Percentiles rank a stretch among this genome's conserved stretches.
These are phyloP conservation scores for Coracias cyanogaster DNA, from an alignment of 2,797 vertebrate genomes.

Conservation along the genomic window DNA sequence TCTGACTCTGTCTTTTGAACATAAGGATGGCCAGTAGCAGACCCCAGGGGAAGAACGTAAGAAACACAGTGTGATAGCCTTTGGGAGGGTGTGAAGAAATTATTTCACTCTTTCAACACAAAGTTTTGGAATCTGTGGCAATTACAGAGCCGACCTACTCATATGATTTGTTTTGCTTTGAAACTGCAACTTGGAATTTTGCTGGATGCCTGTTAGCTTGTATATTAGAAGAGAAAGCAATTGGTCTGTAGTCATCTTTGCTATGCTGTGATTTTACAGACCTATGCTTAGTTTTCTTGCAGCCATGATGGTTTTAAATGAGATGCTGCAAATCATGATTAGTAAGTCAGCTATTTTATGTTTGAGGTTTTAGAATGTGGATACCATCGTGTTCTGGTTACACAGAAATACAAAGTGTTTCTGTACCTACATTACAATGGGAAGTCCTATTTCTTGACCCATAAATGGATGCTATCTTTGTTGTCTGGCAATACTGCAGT, in stretches of 20 bases:
- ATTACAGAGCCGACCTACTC: background rate
- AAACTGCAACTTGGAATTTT: background rate
- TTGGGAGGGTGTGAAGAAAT: rapidly evolving
- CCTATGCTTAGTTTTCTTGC: background rate
- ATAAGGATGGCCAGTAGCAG: background rate
- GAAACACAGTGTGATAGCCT: background rate
- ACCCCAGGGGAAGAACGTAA: background rate
- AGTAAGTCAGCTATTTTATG: background rate
- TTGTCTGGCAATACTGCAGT: background rate
- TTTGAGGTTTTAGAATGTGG: background rate
- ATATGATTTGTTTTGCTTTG: background rate
- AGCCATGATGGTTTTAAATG: background rate
- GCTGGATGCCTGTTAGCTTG: background rate
- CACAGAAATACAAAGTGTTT: background rate
- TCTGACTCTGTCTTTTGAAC: background rate
- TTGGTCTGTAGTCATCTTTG: background rate
- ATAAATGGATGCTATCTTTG: background rate
- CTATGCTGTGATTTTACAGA: background rate
- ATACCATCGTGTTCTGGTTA: rapidly evolving
- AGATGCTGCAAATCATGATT: background rate
- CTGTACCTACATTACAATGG: background rate
- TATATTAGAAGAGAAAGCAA: background rate
- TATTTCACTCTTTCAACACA: background rate
- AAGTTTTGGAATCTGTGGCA: background rate
- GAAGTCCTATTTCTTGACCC: background rate